Percentiles rank a stretch among this genome's conserved stretches.
These are phyloP conservation scores for Crocallis elinguaria DNA, from an alignment of 2,888 invertebrate genomes.

Conservation along the genomic window DNA sequence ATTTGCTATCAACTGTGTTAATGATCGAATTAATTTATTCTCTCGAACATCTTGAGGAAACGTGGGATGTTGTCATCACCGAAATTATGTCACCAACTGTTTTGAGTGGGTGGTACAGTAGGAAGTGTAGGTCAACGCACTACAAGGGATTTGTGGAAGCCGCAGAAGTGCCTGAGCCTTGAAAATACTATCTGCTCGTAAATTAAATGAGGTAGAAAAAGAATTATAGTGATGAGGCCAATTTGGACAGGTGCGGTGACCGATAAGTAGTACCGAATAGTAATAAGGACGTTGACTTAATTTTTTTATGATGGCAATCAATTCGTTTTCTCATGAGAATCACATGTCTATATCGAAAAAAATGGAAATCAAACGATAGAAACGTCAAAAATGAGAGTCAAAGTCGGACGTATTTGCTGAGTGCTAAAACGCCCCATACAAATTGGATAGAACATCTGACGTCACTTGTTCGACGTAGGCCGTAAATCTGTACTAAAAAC, in stretches of 20 bases:
- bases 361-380: too few species aligned
- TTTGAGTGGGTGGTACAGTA: neutral
- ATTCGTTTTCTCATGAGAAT: too few species aligned
- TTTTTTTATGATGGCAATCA: too few species aligned
- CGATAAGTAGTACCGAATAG: neutral
- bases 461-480: too few species aligned
- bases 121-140: neutral
- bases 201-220: conserved; percentile 10
- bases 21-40: conserved; percentile 26
- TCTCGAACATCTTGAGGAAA: conserved; percentile 13
- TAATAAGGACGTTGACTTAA: too few species aligned
- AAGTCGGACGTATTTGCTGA: too few species aligned
- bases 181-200: neutral
- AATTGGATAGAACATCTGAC: too few species aligned
- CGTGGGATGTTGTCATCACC: conserved; percentile 22
- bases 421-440: too few species aligned
- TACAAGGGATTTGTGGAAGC: conserved; percentile 15
- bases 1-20: conserved; percentile 18
- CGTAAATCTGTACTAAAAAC: too few species aligned
- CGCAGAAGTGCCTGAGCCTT: neutral
- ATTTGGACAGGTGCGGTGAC: neutral
- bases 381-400: too few species aligned
- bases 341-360: too few species aligned
- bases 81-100: conserved; percentile 1
- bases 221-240: neutral